Percentiles rank a stretch among this genome's conserved stretches.
Evolutionary conservation across 2,797 vertebrate genomes (phyloP).

Genomic region (Clangula hyemalis): DNA sequence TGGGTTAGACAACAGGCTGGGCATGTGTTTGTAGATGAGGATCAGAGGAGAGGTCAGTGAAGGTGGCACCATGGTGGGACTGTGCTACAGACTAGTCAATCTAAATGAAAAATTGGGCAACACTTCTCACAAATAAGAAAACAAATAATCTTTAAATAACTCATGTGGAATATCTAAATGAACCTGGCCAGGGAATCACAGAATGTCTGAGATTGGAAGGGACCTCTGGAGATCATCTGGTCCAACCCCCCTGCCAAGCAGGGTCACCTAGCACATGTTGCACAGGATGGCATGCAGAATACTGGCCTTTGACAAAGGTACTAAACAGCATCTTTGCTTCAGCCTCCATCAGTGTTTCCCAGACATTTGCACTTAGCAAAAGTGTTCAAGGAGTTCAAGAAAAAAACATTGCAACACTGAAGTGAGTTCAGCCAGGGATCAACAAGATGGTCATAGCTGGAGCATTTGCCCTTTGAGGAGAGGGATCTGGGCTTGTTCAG

Average conservation of each 20-base stretch:
- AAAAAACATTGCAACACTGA: background rate
- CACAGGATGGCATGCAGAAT: background rate
- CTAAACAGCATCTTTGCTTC: background rate
- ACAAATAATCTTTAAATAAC: background rate
- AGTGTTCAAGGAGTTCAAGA: background rate
- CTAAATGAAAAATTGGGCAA: background rate
- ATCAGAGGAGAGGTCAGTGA: background rate
- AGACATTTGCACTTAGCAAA: background rate
- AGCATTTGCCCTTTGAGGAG: background rate
- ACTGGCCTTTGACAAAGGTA: background rate
- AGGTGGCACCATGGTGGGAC: background rate
- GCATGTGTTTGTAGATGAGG: background rate
- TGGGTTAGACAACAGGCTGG: background rate
- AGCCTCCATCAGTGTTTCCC: background rate
- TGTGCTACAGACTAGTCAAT: background rate
- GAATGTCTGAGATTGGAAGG: background rate
- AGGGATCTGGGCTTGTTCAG: background rate
- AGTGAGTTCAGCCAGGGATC: background rate
- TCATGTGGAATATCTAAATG: background rate
- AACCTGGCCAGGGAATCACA: background rate
- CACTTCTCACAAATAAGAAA: background rate
- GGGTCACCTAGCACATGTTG: background rate
- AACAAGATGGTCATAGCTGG: background rate
- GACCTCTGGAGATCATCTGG: background rate
- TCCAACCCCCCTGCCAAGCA: background rate